phyloP scores from a whole-genome alignment of 2,113 vertebrate genomes.

The Myotis davidii region DNA sequence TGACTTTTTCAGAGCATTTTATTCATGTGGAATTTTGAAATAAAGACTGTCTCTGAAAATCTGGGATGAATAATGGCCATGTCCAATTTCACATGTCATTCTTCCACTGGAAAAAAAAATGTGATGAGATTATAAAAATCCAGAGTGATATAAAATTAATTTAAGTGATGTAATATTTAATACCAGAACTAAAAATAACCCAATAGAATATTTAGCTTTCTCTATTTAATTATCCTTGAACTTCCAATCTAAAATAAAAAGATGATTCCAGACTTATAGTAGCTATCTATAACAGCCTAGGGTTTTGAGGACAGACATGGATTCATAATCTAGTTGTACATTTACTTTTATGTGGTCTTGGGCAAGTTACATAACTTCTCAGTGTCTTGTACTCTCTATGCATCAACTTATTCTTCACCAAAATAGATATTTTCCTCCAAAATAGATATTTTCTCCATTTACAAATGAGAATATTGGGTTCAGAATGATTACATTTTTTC shows the following conservation, averaged over 20 bases:
- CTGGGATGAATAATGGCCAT: neutral
- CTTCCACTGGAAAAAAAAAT: neutral
- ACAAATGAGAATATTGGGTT: neutral
- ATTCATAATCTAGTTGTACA: neutral
- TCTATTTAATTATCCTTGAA: slow-evolving; percentile 51
- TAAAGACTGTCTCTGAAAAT: slow-evolving; percentile 5
- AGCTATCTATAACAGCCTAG: neutral
- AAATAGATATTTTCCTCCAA: neutral
- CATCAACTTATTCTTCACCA: neutral
- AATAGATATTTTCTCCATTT: neutral
- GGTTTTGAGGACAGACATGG: neutral
- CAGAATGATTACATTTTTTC: neutral
- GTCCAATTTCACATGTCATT: neutral
- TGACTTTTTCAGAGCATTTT: neutral
- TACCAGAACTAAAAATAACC: slow-evolving; percentile 52
- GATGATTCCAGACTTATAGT: neutral
- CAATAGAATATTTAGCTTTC: neutral
- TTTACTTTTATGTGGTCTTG: neutral
- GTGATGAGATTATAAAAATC: slow-evolving; percentile 5
- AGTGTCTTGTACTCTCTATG: neutral
- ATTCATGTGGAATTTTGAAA: neutral
- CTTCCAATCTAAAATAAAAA: neutral
- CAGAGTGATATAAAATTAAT: slow-evolving; percentile 33
- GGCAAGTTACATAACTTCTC: neutral
- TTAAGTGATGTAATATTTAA: slow-evolving; percentile 56